Percentiles rank a stretch among this genome's conserved stretches.
These are phyloP conservation scores for Perizoma affinitatum DNA, from an alignment of 2,888 invertebrate genomes.

Conservation along the genomic window DNA sequence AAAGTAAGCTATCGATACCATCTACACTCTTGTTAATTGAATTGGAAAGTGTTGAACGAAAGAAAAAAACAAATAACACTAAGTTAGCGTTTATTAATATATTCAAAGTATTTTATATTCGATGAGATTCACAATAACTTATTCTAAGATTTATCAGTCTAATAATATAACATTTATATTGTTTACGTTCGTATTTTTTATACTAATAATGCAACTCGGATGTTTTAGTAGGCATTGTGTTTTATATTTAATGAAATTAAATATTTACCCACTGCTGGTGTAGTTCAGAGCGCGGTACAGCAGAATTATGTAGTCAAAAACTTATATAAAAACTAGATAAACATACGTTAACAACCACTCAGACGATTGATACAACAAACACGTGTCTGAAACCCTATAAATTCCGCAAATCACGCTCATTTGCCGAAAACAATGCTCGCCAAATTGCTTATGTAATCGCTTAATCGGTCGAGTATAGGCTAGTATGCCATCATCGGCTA, in stretches of 20 bases:
- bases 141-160: conserved; percentile 57
- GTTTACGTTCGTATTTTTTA: not conserved
- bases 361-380: conserved; percentile 35
- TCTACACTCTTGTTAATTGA: conserved; percentile 21
- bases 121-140: conserved; percentile 47
- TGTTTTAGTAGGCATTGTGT: too few relatives aligned
- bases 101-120: conserved; percentile 45
- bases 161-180: conserved; percentile 36
- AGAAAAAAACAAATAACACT: conserved; percentile 32
- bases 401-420: conserved; percentile 51
- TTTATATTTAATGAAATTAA: too few relatives aligned
- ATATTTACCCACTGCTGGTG: not conserved
- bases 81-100: conserved; percentile 39
- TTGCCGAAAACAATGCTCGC: conserved; percentile 48
- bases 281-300: conserved; percentile 5
- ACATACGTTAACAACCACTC: conserved; percentile 41
- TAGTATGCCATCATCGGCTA: conserved; percentile 31
- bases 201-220: not conserved
- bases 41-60: conserved; percentile 26
- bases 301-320: conserved; percentile 1
- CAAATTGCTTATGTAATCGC: conserved; percentile 49
- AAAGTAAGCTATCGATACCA: conserved; percentile 25
- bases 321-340: conserved; percentile 29
- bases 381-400: conserved; percentile 39
- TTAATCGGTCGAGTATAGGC: conserved; percentile 43